A percentile compares a stretch with the other conserved stretches of the same genome.
Evolutionary conservation across 2,888 invertebrate genomes (phyloP).

Genomic region (Zonitis immaculata): DNA sequence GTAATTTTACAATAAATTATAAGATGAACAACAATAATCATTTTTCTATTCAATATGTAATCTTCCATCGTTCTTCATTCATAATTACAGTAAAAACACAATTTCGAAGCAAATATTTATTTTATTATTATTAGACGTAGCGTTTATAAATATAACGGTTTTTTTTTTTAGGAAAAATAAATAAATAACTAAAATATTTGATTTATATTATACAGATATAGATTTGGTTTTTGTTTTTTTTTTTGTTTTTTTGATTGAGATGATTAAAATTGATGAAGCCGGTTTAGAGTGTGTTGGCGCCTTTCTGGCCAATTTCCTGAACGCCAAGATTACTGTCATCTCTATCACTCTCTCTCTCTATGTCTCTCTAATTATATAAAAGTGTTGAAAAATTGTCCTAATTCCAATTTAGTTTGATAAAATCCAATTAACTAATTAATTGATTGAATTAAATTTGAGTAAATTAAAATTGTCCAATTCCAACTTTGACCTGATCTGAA

Average conservation of each 20-base stretch:
- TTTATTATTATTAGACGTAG: too few relatives aligned
- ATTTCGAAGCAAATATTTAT: too few relatives aligned
- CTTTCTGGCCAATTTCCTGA: not conserved
- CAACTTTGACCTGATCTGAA: not conserved
- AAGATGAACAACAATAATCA: not conserved
- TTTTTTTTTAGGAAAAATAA: too few relatives aligned
- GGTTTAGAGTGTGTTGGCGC: not conserved
- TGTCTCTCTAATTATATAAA: not conserved
- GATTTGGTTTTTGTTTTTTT: too few relatives aligned
- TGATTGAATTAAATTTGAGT: not conserved
- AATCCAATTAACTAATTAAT: not conserved
- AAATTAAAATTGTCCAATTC: not conserved
- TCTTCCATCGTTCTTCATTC: not conserved
- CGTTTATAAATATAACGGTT: too few relatives aligned
- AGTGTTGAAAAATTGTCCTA: not conserved
- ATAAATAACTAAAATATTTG: too few relatives aligned
- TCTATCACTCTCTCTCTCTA: too few relatives aligned
- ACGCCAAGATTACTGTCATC: not conserved
- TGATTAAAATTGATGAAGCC: not conserved
- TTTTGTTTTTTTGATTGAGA: not conserved
- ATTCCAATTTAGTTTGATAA: not conserved
- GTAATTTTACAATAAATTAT: not conserved
- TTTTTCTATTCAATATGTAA: not conserved
- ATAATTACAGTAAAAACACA: not conserved
- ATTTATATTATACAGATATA: too few relatives aligned